A percentile compares a stretch with the other conserved stretches of the same genome.
phyloP scores from a whole-genome alignment of 2,888 invertebrate genomes.

The Metopia argyrocephala region DNA sequence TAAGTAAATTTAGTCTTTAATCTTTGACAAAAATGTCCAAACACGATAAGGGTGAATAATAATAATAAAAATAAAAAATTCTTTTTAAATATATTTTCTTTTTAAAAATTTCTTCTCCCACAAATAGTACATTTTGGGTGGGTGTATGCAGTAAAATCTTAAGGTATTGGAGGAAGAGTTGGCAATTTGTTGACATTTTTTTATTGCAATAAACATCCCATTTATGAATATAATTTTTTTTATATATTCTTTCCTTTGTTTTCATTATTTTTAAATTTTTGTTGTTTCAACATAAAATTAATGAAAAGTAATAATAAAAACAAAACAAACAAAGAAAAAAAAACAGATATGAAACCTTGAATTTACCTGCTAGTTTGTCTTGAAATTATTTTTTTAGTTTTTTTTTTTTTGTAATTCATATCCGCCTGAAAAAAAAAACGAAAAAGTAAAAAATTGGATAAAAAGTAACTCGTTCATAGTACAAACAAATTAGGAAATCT shows the following conservation, averaged over 20 bases:
- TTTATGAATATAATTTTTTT: conserved; percentile 34
- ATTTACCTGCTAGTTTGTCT: conserved; percentile 34
- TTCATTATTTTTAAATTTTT: conserved; percentile 13
- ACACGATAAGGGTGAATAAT: too few relatives aligned
- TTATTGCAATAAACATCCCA: conserved; percentile 40
- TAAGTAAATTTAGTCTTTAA: too few relatives aligned
- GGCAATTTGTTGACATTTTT: conserved; percentile 52
- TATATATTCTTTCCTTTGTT: conserved; percentile 7
- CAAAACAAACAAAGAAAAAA: neutral
- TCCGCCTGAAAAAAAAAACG: conserved; percentile 24
- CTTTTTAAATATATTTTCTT: too few relatives aligned
- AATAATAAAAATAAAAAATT: too few relatives aligned
- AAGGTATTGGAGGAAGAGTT: too few relatives aligned
- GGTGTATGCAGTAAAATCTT: too few relatives aligned
- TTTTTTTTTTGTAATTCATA: conserved; percentile 25
- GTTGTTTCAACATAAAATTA: conserved; percentile 46
- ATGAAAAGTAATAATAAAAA: too few relatives aligned
- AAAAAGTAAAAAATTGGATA: neutral
- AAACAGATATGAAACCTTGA: conserved; percentile 44
- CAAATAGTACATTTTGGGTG: too few relatives aligned
- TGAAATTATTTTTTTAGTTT: neutral
- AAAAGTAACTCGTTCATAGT: too few relatives aligned
- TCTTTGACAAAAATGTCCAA: too few relatives aligned
- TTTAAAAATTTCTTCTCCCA: too few relatives aligned
- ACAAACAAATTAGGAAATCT: conserved; percentile 39